phyloP scores from a whole-genome alignment of 2,113 vertebrate species.

The Mystacornis crossleyi region DNA sequence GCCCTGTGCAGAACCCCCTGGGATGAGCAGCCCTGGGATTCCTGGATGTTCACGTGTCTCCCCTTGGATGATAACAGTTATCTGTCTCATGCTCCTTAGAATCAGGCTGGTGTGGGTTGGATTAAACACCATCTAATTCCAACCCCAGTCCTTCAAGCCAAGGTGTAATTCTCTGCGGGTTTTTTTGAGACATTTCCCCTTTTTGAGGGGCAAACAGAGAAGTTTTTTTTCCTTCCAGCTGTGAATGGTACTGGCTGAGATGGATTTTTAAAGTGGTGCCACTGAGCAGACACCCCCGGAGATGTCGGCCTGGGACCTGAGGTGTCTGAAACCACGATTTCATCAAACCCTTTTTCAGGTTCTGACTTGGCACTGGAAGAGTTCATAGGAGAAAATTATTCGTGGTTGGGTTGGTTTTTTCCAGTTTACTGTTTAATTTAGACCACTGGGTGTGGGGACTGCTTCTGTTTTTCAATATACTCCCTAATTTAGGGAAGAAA shows the following conservation, averaged over 20 bases:
- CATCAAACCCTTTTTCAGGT: not conserved
- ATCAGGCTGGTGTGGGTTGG: not conserved
- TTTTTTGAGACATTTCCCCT: accelerated
- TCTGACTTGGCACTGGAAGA: not conserved
- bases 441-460: no score
- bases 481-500: not conserved
- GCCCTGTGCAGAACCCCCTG: accelerated
- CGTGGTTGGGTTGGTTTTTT: not conserved
- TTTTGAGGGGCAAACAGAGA: not conserved
- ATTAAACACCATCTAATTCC: not conserved
- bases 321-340: not conserved
- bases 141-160: not conserved
- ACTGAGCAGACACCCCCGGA: not conserved
- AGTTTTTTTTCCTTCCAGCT: not conserved
- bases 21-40: not conserved
- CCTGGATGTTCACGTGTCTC: not conserved
- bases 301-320: not conserved
- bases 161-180: not conserved
- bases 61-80: not conserved
- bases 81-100: not conserved
- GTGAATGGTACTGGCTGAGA: not conserved
- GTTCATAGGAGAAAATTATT: not conserved
- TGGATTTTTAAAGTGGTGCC: not conserved
- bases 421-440: not conserved
- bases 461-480: not conserved